A percentile compares a stretch with the other conserved stretches of the same genome.
Evolutionary conservation across 2,797 vertebrate species (phyloP).

Genomic region (Danionella dracula): DNA sequence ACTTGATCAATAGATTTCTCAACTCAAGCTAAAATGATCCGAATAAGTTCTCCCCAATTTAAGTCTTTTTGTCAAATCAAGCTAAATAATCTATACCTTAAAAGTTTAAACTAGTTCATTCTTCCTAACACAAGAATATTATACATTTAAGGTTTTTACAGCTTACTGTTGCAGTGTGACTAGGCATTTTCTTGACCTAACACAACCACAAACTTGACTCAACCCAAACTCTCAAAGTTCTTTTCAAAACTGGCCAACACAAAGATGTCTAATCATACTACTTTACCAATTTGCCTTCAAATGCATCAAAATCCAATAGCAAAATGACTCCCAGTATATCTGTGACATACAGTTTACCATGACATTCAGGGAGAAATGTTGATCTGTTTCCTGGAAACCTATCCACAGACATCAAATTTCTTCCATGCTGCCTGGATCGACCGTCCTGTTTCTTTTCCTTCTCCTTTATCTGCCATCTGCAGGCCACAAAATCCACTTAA

Average conservation of each 20-base stretch:
- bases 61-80: too few species aligned
- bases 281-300: not conserved
- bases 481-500: conserved; percentile 17
- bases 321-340: not conserved
- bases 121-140: too few species aligned
- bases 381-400: not conserved
- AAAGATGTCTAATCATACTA: conserved; percentile 2
- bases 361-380: not conserved
- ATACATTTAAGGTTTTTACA: not conserved
- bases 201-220: not conserved
- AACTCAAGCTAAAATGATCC: too few species aligned
- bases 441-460: conserved; percentile 12
- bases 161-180: too few species aligned
- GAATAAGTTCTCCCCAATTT: too few species aligned
- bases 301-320: not conserved
- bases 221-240: not conserved
- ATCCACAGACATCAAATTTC: conserved; percentile 13
- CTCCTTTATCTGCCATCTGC: conserved; percentile 18
- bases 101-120: too few species aligned
- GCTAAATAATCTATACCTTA: too few species aligned
- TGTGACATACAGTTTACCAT: conserved; percentile 1
- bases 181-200: too few species aligned
- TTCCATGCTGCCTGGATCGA: not conserved
- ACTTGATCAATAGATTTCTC: too few species aligned
- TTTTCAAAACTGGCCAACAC: too few species aligned